These are phyloP conservation scores for Hephaestus fuliginosus DNA, from an alignment of 2,797 vertebrate genomes.

Conservation along the genomic window DNA sequence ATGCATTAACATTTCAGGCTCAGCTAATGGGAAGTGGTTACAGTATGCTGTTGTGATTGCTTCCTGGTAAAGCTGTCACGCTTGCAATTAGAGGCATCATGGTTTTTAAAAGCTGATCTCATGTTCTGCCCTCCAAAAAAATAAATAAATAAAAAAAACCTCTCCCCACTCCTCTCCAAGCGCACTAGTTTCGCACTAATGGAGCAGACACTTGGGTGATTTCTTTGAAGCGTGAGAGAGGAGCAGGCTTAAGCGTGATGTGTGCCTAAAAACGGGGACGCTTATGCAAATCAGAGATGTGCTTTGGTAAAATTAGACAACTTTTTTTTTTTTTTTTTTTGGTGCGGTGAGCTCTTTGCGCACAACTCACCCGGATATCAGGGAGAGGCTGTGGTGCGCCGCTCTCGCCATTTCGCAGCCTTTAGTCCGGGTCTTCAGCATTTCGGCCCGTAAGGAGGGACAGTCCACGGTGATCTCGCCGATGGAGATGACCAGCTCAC, in stretches of 20 bases:
- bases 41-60: constrained; percentile 50
- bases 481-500: constrained; percentile 97
- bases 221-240: constrained; percentile 40
- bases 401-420: constrained; percentile 96
- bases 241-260: constrained; percentile 39
- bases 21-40: constrained; percentile 64
- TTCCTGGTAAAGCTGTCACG: constrained; percentile 55
- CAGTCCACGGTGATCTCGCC: constrained; percentile 94
- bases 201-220: constrained; percentile 35
- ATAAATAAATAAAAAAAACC: not conserved
- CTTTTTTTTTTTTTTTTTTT: not conserved
- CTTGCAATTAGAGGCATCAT: constrained; percentile 48
- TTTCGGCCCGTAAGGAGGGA: constrained; percentile 91
- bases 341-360: not conserved
- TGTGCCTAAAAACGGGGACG: constrained; percentile 25
- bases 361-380: constrained; percentile 93
- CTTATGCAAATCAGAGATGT: constrained; percentile 56
- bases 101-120: constrained; percentile 55
- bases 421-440: constrained; percentile 94
- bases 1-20: constrained; percentile 60
- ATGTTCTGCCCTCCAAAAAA: constrained; percentile 26
- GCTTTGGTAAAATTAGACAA: constrained; percentile 35
- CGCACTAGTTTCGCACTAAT: constrained; percentile 16
- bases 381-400: constrained; percentile 95
- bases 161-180: not conserved